Evolutionary conservation across 53 echinoderm and acorn worm genomes (phyloP).

Genomic region (Luidia sarsii): DNA sequence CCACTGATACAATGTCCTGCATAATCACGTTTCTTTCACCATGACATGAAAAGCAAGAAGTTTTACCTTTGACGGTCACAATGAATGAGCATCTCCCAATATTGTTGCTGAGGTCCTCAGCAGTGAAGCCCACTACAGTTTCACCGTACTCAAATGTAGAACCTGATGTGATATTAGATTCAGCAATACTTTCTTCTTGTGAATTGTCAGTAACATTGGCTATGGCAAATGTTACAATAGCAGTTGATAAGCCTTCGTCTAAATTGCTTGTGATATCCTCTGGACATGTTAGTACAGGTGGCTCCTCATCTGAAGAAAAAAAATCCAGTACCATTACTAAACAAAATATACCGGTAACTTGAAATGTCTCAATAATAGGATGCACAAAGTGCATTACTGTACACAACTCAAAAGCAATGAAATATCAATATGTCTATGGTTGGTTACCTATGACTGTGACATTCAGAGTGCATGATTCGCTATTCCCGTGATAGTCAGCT

Average conservation of each 20-base stretch:
- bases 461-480: not conserved
- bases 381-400: no score
- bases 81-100: not conserved
- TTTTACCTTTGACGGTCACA: conserved; percentile 14
- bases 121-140: not conserved
- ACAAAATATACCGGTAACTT: not conserved
- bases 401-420: no score
- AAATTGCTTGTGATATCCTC: not conserved
- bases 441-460: conserved; percentile 1
- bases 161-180: not conserved
- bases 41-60: no score
- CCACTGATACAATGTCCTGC: not conserved
- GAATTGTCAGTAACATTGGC: conserved; percentile 15
- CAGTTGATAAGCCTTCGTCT: not conserved
- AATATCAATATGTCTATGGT: no score
- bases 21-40: no score
- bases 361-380: not conserved
- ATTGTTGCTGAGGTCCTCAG: conserved; percentile 2
- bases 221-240: not conserved
- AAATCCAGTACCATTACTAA: not conserved
- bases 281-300: conserved; percentile 10
- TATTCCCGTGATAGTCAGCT: not conserved
- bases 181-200: not conserved
- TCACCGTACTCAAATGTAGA: not conserved
- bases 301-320: conserved; percentile 9